Evolutionary conservation across 1,140 invertebrate genomes (phyloP).

Genomic region (Trinorchestia longiramus): DNA sequence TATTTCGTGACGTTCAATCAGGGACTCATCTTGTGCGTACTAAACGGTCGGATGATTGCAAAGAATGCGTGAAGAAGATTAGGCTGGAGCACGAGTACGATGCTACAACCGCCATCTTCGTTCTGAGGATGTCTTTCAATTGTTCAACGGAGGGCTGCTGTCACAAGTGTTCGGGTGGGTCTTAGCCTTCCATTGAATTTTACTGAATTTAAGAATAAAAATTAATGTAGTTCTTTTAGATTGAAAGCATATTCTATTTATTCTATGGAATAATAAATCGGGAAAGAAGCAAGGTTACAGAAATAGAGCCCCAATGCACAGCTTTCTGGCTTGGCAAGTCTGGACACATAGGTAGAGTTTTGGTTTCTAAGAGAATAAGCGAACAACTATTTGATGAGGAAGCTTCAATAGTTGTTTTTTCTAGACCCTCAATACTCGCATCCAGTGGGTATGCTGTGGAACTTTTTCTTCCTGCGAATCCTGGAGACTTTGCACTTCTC

Average conservation of each 20-base stretch:
- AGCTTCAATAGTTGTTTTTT: background rate
- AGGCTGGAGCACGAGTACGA: constrained; percentile 17
- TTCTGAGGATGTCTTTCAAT: background rate
- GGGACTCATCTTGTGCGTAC: background rate
- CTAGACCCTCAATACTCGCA: background rate
- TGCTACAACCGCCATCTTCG: background rate
- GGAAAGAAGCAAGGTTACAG: background rate
- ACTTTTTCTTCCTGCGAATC: background rate
- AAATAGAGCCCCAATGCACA: background rate
- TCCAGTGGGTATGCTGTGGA: background rate
- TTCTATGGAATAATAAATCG: background rate
- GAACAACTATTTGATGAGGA: background rate
- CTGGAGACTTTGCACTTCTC: background rate
- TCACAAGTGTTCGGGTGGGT: background rate
- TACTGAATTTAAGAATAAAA: background rate
- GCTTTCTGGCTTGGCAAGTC: background rate
- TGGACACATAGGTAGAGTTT: background rate
- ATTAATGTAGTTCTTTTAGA: background rate
- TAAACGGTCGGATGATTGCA: background rate
- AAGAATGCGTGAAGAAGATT: constrained; percentile 13
- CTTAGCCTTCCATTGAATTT: background rate
- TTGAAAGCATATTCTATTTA: background rate
- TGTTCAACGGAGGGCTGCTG: background rate
- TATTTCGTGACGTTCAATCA: background rate
- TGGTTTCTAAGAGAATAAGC: background rate